These are phyloP conservation scores for Limnodromus scolopaceus DNA, from an alignment of 2,797 vertebrate species.

Conservation along the genomic window DNA sequence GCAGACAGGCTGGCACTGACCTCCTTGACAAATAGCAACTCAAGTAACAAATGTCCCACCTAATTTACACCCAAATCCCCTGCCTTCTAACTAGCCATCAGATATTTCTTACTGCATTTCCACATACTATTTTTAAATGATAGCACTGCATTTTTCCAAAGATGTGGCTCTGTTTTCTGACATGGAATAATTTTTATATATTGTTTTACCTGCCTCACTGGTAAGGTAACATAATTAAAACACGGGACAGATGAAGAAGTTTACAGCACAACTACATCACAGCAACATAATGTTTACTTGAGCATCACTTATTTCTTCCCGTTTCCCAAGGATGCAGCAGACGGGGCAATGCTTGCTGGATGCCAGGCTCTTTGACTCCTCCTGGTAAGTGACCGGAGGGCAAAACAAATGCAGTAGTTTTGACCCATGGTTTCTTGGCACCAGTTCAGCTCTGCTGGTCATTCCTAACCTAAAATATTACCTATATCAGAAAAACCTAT, in stretches of 20 bases:
- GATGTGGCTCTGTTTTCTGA: background rate
- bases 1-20: background rate
- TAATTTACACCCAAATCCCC: background rate
- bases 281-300: background rate
- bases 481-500: background rate
- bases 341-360: background rate
- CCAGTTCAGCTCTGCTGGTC: background rate
- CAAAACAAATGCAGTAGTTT: background rate
- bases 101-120: background rate
- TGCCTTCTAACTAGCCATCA: background rate
- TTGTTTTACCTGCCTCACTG: background rate
- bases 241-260: background rate
- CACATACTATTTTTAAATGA: background rate
- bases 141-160: background rate
- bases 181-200: constrained; percentile 16
- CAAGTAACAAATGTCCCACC: background rate
- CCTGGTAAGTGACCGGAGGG: background rate
- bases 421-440: background rate
- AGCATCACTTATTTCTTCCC: background rate
- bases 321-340: background rate
- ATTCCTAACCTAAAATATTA: background rate
- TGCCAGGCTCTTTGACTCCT: background rate
- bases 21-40: background rate
- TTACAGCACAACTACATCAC: background rate
- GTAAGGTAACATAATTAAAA: constrained; percentile 13